These are phyloP conservation scores for Anisognathus igniventris DNA, from an alignment of 2,797 vertebrate genomes.

Conservation along the genomic window DNA sequence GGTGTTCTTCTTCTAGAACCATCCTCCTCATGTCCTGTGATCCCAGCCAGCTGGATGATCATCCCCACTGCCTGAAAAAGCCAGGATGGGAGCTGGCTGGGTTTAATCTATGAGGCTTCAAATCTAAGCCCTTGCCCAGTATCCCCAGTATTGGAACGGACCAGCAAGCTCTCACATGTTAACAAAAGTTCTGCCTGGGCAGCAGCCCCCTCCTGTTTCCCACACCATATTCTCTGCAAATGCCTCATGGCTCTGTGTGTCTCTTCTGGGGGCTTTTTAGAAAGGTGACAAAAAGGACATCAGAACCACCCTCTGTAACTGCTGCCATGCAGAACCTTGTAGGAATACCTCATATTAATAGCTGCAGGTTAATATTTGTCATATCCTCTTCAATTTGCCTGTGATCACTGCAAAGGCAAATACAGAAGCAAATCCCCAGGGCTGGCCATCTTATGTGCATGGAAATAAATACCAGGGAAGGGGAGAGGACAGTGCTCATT, in stretches of 20 bases:
- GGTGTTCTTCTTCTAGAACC: neutral
- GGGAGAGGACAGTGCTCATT: neutral
- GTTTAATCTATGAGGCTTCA: neutral
- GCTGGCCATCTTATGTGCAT: neutral
- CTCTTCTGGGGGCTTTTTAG: neutral
- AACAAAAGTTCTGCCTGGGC: neutral
- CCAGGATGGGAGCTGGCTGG: neutral
- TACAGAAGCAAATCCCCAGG: neutral
- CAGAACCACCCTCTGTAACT: neutral
- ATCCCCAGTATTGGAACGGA: neutral
- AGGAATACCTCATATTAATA: constrained; percentile 1
- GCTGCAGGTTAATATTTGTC: neutral
- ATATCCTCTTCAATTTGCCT: neutral
- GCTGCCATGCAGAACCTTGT: neutral
- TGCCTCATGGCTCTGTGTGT: neutral
- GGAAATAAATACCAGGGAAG: neutral
- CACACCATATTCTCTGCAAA: neutral
- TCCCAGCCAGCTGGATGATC: neutral
- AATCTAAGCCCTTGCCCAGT: neutral
- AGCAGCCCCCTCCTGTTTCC: neutral
- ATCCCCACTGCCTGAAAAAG: neutral
- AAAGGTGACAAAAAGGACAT: neutral
- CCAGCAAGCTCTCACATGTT: neutral
- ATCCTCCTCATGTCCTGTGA: neutral
- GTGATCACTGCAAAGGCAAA: neutral